Conservation (phyloP, 2,797 vertebrate genomes). For the Anniella stebbinsi region DNA sequence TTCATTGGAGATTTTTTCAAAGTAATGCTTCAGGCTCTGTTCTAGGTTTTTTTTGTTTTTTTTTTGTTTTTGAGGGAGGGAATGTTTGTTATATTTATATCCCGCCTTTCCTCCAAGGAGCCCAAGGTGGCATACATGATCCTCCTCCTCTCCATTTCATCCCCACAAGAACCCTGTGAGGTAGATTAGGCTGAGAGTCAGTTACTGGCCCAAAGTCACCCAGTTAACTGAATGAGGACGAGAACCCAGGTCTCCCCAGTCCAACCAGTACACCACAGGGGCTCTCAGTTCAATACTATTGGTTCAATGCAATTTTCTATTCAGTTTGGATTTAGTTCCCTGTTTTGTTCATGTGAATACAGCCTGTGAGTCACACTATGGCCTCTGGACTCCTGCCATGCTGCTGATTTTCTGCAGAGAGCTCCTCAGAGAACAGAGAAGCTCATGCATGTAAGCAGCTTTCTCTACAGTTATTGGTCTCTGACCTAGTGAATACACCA, state of each 20-base stretch:
- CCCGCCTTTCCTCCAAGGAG: too few relatives aligned
- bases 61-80: too few relatives aligned
- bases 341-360: neutral
- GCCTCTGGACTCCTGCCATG: neutral
- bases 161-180: too few relatives aligned
- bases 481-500: neutral
- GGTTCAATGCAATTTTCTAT: neutral
- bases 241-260: too few relatives aligned
- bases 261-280: too few relatives aligned
- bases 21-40: neutral
- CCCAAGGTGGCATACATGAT: too few relatives aligned
- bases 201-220: neutral
- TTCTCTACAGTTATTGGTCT: neutral
- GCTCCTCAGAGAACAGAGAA: neutral
- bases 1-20: neutral
- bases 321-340: neutral
- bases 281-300: neutral
- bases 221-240: too few relatives aligned
- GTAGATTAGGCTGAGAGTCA: neutral
- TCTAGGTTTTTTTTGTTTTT: too few relatives aligned
- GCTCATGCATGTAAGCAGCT: constrained; percentile 8
- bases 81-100: too few relatives aligned
- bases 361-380: neutral
- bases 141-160: too few relatives aligned
- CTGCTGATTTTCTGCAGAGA: constrained; percentile 6